A percentile compares a stretch with the other conserved stretches of the same genome.
Evolutionary conservation across 1,140 invertebrate species (phyloP).

Genomic region (Spodoptera frugiperda): DNA sequence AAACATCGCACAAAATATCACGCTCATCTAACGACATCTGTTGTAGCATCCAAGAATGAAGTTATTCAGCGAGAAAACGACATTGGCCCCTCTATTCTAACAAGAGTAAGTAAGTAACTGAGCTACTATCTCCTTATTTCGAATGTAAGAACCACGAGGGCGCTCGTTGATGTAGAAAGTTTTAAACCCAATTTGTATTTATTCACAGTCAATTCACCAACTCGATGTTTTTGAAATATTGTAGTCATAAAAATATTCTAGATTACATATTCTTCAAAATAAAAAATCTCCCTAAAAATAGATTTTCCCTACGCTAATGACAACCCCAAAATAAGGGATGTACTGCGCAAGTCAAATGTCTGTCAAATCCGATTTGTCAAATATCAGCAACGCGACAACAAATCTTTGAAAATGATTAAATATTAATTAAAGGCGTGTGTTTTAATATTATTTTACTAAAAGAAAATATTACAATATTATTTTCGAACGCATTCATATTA

Average conservation of each 20-base stretch:
- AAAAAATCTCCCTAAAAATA: not conserved
- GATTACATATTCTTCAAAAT: too few relatives aligned
- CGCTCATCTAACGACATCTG: not conserved
- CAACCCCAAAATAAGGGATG: constrained; percentile 26
- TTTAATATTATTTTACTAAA: not conserved
- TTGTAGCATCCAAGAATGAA: not conserved
- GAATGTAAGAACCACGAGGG: not conserved
- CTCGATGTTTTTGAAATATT: too few relatives aligned
- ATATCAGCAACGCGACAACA: constrained; percentile 39
- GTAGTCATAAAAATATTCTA: too few relatives aligned
- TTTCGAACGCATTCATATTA: not conserved
- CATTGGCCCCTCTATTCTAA: too few relatives aligned
- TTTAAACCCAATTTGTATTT: not conserved
- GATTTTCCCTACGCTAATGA: constrained; percentile 1
- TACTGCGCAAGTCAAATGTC: constrained; percentile 56
- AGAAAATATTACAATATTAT: not conserved
- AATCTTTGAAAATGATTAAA: constrained; percentile 32
- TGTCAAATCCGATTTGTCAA: constrained; percentile 48
- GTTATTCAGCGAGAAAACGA: too few relatives aligned
- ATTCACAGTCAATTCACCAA: too few relatives aligned
- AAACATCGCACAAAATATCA: too few relatives aligned
- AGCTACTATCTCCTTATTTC: not conserved
- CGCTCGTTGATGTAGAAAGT: not conserved
- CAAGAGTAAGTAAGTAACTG: too few relatives aligned
- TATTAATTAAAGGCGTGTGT: constrained; percentile 21